Conservation (phyloP, 2,113 vertebrate genomes). For the Eidolon helvum region DNA sequence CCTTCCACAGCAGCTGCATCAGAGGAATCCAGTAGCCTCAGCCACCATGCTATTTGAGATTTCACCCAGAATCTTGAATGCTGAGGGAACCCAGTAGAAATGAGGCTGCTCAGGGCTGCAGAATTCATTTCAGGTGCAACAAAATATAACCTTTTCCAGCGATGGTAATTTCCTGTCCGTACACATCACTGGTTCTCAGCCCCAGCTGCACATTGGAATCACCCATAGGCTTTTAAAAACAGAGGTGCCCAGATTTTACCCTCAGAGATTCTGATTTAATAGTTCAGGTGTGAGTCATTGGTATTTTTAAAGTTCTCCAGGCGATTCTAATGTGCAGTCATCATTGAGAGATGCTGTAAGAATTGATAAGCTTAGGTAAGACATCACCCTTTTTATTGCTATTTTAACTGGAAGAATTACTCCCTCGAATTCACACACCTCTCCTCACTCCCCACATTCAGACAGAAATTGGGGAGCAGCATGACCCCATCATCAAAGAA, state of each 20-base stretch:
- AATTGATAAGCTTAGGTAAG: neutral
- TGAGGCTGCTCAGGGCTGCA: neutral
- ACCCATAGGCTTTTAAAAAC: neutral
- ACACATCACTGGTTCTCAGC: neutral
- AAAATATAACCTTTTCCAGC: neutral
- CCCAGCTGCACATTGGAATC: neutral
- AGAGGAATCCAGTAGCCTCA: neutral
- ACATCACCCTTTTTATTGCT: neutral
- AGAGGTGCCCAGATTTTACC: neutral
- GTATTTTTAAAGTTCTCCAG: neutral
- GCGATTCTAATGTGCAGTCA: neutral
- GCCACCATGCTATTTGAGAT: neutral
- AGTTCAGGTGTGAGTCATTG: neutral
- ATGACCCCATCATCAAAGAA: neutral
- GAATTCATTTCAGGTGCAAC: neutral
- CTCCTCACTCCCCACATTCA: neutral
- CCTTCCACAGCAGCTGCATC: neutral
- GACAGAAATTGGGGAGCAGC: neutral
- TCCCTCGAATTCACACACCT: no score
- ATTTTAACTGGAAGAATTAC: neutral
- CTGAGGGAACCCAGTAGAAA: neutral
- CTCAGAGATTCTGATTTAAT: neutral
- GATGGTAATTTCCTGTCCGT: neutral
- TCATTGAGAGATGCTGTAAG: neutral
- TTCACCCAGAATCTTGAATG: neutral